Conservation (phyloP, 1,140 invertebrate species). For the Oscheius sp. region DNA sequence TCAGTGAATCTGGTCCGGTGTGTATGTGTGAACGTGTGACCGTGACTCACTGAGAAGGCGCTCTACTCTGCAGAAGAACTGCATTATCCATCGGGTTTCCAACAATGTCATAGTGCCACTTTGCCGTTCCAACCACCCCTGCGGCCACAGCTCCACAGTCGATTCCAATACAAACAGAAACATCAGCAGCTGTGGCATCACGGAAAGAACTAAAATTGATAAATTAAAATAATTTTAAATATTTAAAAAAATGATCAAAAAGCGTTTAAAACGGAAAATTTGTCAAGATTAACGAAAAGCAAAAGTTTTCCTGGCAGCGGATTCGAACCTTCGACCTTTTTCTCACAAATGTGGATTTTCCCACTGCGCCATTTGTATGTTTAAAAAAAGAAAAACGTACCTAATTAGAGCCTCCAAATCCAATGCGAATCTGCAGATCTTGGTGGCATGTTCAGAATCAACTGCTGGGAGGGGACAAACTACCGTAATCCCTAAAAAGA, state of each 20-base stretch:
- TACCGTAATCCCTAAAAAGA: too few relatives aligned
- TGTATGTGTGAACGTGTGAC: too few relatives aligned
- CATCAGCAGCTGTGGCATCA: constrained; percentile 53
- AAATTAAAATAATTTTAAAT: constrained; percentile 13
- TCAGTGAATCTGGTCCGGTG: too few relatives aligned
- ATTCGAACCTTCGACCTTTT: too few relatives aligned
- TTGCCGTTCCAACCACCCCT: constrained; percentile 53
- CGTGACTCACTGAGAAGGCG: constrained; percentile 34
- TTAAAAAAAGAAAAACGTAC: constrained; percentile 13
- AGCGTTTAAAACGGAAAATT: too few relatives aligned
- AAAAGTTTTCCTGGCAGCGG: too few relatives aligned
- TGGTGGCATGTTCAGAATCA: constrained; percentile 30
- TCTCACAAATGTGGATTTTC: constrained; percentile 33
- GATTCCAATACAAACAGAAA: constrained; percentile 53
- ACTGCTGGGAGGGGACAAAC: constrained; percentile 43
- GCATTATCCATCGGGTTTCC: constrained; percentile 52
- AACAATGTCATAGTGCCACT: constrained; percentile 60
- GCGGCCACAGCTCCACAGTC: constrained; percentile 49
- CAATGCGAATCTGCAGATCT: constrained; percentile 47
- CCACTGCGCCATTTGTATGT: neutral
- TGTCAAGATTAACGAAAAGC: too few relatives aligned
- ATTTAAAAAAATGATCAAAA: constrained; percentile 10
- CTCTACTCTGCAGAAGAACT: constrained; percentile 42
- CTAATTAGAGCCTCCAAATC: constrained; percentile 48
- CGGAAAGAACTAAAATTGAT: constrained; percentile 49